A percentile compares a stretch with the other conserved stretches of the same genome.
Evolutionary conservation across 1,140 invertebrate species (phyloP).

Genomic region (Formica selysi): DNA sequence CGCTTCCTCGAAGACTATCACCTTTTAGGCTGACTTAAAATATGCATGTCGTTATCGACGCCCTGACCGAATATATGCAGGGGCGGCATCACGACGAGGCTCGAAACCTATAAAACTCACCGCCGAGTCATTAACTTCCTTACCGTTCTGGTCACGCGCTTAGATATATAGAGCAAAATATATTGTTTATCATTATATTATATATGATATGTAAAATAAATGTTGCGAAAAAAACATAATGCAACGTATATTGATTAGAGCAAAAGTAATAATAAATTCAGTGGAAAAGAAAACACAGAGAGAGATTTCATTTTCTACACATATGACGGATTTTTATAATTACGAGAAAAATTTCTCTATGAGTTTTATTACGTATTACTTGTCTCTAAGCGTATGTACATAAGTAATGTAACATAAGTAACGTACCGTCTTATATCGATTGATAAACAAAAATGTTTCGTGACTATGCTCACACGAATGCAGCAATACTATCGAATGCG

Average conservation of each 20-base stretch:
- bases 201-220: not conserved
- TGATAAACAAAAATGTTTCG: constrained; percentile 55
- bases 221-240: not conserved
- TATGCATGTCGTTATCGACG: constrained; percentile 71
- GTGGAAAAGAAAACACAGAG: not conserved
- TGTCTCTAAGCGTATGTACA: constrained; percentile 27
- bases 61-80: constrained; percentile 60
- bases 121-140: not conserved
- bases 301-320: not conserved
- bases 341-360: not conserved
- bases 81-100: constrained; percentile 42
- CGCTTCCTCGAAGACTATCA: constrained; percentile 70
- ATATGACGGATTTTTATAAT: not conserved
- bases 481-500: constrained; percentile 8
- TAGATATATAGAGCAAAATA: not conserved
- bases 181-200: not conserved
- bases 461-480: constrained; percentile 40
- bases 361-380: constrained; percentile 2
- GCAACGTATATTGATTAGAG: not conserved
- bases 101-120: constrained; percentile 21
- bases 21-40: constrained; percentile 68
- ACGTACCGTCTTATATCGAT: constrained; percentile 41
- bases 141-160: not conserved
- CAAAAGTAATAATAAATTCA: not conserved
- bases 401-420: not conserved